These are phyloP conservation scores for Bombus difficillimus DNA, from an alignment of 1,140 invertebrate genomes.

Conservation along the genomic window DNA sequence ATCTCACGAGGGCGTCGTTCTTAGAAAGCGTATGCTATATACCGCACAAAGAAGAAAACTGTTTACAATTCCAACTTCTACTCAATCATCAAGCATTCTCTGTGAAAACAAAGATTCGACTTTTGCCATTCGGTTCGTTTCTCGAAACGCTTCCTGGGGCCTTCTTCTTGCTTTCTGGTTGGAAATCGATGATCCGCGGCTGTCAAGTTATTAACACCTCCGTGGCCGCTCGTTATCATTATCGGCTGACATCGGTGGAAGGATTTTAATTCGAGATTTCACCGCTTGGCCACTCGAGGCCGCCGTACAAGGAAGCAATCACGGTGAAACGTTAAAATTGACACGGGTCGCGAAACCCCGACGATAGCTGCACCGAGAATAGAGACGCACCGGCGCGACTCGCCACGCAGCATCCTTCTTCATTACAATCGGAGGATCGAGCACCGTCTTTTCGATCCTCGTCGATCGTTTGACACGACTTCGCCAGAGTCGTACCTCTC, in stretches of 20 bases:
- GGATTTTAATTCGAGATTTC: slow-evolving; percentile 71
- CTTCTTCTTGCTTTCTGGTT: slow-evolving; percentile 44
- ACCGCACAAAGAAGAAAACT: not conserved
- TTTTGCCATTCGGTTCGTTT: not conserved
- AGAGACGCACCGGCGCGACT: slow-evolving; percentile 15
- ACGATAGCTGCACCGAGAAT: slow-evolving; percentile 55
- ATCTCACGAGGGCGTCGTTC: not conserved
- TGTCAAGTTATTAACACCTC: slow-evolving; percentile 67
- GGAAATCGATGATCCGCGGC: slow-evolving; percentile 67
- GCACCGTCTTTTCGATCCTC: slow-evolving; percentile 18
- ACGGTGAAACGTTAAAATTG: slow-evolving; percentile 69
- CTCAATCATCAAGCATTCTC: slow-evolving; percentile 16
- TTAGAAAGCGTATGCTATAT: slow-evolving; percentile 20
- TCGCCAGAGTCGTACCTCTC: not conserved
- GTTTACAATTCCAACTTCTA: not conserved
- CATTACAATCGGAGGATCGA: slow-evolving; percentile 58
- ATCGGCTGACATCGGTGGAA: slow-evolving; percentile 52
- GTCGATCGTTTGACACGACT: slow-evolving; percentile 19
- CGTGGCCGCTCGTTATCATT: slow-evolving; percentile 69
- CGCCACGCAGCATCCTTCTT: slow-evolving; percentile 36
- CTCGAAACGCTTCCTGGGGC: slow-evolving; percentile 32
- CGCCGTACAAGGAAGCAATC: slow-evolving; percentile 72
- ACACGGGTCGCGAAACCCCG: slow-evolving; percentile 52
- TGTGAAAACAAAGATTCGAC: not conserved
- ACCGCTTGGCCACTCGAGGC: slow-evolving; percentile 48